phyloP scores from a whole-genome alignment of 2,113 vertebrate species.

The Urocitellus parryii region DNA sequence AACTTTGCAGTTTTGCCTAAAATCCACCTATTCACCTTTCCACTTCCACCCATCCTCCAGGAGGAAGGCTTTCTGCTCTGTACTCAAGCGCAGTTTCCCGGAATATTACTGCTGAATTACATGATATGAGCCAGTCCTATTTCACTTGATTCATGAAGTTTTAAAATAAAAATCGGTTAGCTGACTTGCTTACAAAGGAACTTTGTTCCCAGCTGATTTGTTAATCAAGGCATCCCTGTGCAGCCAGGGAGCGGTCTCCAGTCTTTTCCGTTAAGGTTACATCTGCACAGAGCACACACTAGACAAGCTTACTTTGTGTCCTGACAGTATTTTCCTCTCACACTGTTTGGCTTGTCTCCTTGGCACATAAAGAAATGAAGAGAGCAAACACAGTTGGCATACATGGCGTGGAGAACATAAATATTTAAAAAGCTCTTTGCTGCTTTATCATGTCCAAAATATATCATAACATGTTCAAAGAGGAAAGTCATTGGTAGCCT shows the following conservation, averaged over 20 bases:
- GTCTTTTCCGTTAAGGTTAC: neutral
- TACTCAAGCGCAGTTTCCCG: neutral
- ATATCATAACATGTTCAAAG: conserved; percentile 53
- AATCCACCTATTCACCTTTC: neutral
- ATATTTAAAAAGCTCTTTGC: conserved; percentile 71
- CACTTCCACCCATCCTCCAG: neutral
- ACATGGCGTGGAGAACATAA: conserved; percentile 12
- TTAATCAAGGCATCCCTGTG: conserved; percentile 32
- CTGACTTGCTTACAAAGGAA: conserved; percentile 46
- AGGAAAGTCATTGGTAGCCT: conserved; percentile 30
- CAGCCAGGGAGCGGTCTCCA: neutral
- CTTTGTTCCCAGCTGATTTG: conserved; percentile 23
- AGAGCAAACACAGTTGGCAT: conserved; percentile 62
- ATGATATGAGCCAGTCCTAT: neutral
- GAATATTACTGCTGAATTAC: neutral
- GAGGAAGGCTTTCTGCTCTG: neutral
- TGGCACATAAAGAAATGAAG: conserved; percentile 54
- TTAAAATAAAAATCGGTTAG: conserved; percentile 61
- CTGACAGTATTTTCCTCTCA: conserved; percentile 45
- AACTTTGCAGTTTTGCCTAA: neutral
- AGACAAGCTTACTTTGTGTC: conserved; percentile 56
- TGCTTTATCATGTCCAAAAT: conserved; percentile 65
- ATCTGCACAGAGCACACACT: neutral
- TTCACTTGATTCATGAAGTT: conserved; percentile 50
- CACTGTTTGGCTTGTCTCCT: conserved; percentile 46